Evolutionary conservation across 1,140 invertebrate genomes (phyloP).

Genomic region (Drosophila pachea): DNA sequence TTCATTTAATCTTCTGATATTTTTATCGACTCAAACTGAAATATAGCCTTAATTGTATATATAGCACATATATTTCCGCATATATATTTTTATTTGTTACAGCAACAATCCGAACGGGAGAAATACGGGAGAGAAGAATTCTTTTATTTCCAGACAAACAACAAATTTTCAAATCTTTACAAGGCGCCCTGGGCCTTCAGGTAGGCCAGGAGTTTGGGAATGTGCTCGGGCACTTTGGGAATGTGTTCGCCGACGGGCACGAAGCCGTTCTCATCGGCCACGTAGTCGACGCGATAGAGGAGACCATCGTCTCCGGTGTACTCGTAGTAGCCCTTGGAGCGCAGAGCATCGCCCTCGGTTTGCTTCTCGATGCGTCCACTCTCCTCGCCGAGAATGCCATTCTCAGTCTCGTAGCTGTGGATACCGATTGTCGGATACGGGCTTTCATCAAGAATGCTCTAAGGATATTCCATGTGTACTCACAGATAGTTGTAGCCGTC

Average conservation of each 20-base stretch:
- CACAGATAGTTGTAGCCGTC: conserved; percentile 78
- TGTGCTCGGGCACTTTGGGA: conserved; percentile 81
- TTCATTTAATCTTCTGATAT: not conserved
- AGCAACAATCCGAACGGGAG: too few species aligned
- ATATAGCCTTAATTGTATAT: too few species aligned
- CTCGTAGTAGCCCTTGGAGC: conserved; percentile 81
- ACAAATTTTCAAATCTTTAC: conserved; percentile 15
- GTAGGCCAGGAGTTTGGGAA: conserved; percentile 63
- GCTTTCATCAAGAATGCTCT: too few species aligned
- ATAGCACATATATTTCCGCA: too few species aligned
- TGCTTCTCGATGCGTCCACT: conserved; percentile 80
- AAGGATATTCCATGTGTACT: conserved; percentile 22
- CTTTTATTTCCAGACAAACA: conserved; percentile 28
- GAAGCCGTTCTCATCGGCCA: conserved; percentile 91
- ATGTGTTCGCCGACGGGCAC: conserved; percentile 88
- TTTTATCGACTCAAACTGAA: not conserved
- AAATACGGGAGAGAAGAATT: conserved; percentile 3
- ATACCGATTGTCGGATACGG: not conserved
- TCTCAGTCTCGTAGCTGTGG: conserved; percentile 80
- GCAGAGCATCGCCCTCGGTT: conserved; percentile 72
- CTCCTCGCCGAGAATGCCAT: conserved; percentile 82
- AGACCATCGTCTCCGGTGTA: conserved; percentile 80
- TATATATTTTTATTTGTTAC: too few species aligned
- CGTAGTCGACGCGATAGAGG: conserved; percentile 84
- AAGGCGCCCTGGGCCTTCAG: conserved; percentile 48